These are phyloP conservation scores for Theristicus caerulescens DNA, from an alignment of 2,113 vertebrate genomes.

Conservation along the genomic window DNA sequence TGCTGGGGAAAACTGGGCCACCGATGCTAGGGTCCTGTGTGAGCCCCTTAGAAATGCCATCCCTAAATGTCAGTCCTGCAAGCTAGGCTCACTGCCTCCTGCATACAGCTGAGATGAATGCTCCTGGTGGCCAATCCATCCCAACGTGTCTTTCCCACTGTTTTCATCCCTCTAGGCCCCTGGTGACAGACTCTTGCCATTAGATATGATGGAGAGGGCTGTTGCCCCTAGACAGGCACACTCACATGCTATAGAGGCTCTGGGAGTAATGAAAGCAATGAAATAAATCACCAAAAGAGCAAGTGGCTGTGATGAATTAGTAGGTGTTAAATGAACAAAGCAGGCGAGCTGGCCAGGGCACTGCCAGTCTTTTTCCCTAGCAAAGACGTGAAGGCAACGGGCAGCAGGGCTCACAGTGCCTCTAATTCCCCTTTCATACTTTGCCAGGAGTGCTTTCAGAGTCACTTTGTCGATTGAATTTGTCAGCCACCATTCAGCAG, in stretches of 20 bases:
- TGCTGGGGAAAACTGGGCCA: not conserved
- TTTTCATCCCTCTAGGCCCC: not conserved
- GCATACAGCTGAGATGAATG: not conserved
- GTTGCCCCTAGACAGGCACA: not conserved
- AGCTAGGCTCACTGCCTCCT: not conserved
- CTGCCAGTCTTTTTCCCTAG: not conserved
- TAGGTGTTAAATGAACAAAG: not conserved
- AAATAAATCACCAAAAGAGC: slow-evolving; percentile 17
- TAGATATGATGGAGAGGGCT: slow-evolving; percentile 15
- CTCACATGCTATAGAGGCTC: not conserved
- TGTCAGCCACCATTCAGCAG: slow-evolving; percentile 54
- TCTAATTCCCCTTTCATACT: slow-evolving; percentile 22
- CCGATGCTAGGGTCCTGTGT: too few relatives aligned
- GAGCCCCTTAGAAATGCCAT: not conserved
- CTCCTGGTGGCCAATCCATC: not conserved
- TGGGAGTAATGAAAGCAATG: not conserved
- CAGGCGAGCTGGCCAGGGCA: not conserved
- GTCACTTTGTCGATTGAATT: slow-evolving; percentile 41
- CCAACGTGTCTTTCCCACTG: not conserved
- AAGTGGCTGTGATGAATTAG: slow-evolving; percentile 26
- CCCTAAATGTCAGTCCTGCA: not conserved
- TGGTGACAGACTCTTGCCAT: slow-evolving; percentile 1
- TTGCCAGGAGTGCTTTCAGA: slow-evolving; percentile 51
- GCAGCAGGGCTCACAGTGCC: not conserved
- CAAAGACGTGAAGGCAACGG: not conserved